Evolutionary conservation across 2,888 invertebrate genomes (phyloP), one percentile per base, ranked within the genome.

Genomic region (Drosophila barbarae): DNA sequence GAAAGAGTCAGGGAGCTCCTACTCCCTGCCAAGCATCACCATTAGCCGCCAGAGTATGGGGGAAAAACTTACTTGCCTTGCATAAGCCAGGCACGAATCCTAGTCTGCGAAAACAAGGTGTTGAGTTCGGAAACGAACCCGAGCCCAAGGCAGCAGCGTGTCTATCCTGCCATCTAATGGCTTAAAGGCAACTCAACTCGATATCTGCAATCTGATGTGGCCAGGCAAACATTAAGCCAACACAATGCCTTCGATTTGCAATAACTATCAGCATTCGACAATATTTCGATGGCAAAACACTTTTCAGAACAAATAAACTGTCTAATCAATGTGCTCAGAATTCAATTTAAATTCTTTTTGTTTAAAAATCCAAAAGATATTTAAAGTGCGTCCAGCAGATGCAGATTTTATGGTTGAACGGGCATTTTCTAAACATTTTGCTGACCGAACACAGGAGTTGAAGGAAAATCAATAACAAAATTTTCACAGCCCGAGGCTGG

Each of bases 121-220:
- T 65, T 58, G 68, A 70, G 74, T 70, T 65, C 73, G 51, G 13
- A 63, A 72, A 67, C 64, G 52, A 59, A 66, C 67, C 64, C 49
- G 65, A 64, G 36, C 30, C 23, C 15, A 9, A 26, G 44, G 35
- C 54, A 18, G 32, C 23, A 8, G 35, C 63, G 44, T 63, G 63
- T 51, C 63, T 21, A 32, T 21, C n/a, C 26, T 44, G 42, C 32
- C 60, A 26, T 26, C 23, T 60, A 60, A 63, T 44, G 44, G 63
- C 63, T 60, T 60, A 63, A 36, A 42, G 50, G 59, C 26, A 47
- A 34, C 34, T 28, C 56, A 13, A 36, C 12, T 57, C 34, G 28
- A 35, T 58, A 63, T 50, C 58, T 49, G 36, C 58, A 49, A 61
- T 59, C 59, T 39, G 46, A 59, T 55, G 59, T 13, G 41, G 44